Base-by-base conservation (phyloP, 2,888 invertebrate species). In the Hypolimnas misippus region DNA sequence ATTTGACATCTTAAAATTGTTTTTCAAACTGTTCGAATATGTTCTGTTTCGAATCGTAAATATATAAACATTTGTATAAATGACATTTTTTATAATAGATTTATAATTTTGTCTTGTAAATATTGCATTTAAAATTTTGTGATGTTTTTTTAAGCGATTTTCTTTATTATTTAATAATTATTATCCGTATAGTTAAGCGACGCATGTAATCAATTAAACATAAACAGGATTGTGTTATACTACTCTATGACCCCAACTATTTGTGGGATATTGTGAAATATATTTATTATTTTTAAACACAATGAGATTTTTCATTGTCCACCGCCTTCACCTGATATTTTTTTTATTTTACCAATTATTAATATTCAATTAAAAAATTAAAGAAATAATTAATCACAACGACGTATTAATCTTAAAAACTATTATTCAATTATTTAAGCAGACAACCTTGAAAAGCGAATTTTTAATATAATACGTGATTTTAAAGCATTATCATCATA, bases 61-160 rank as follows among this genome's bases (percentile, higher is more conserved):
- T 71, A 71, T 73, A 72, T 77, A 79, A 77, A 75, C 76, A 68
- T 74, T 38, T 58, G 75, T 86, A 79, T 76, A 81, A 80, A 82
- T 66, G 62, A 72, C 57, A 61, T 69, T 70, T 68, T 65, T 71
- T 69, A 12, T 72, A 70, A 70, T 83, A 83, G 76, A 71, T 73
- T 72, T 76, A 77, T 72, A 69, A 70, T 77, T 76, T 76, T 71
- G 69, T 70, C 75, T 60, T 89, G 88, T 90, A 89, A 87, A 90
- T 89, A 89, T 83, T 87, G 91, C 90, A 90, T 91, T 91, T 91
- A 87, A 81, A 62, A 3, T 49, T 87, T 86, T 88, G 88, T 88
- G 87, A 86, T 88, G 85, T 81, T 76, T 77, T 68, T 77, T 73
- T 85, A 81, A 79, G 77, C 76, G 73, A 67, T 68, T 25, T 25